Conservation (phyloP, 2,888 invertebrate genomes). For the Andrena minutula region DNA sequence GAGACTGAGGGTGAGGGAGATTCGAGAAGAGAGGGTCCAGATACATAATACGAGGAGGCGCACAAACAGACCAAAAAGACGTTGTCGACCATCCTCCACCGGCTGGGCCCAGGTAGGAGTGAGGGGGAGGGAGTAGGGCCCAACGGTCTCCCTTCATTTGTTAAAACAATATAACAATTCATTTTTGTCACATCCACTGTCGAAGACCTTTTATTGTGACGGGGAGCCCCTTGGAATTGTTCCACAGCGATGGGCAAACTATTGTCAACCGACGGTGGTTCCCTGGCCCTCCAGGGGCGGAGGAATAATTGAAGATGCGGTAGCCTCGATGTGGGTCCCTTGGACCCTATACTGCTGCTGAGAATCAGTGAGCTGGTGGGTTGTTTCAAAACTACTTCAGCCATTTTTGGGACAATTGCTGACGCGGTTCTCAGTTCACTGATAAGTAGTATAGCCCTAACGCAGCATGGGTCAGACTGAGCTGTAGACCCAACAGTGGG, state of each 20-base stretch:
- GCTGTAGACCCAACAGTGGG: too few relatives aligned
- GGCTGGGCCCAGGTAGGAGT: conserved; percentile 29
- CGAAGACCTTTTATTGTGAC: conserved; percentile 79
- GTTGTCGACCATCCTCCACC: conserved; percentile 30
- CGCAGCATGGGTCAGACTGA: too few relatives aligned
- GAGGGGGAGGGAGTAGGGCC: conserved; percentile 43
- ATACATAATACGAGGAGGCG: conserved; percentile 77
- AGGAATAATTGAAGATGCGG: conserved; percentile 21
- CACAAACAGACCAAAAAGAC: conserved; percentile 61
- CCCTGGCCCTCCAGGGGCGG: conserved; percentile 44
- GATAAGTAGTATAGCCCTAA: too few relatives aligned
- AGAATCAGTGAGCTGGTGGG: too few relatives aligned
- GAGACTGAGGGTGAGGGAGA: conserved; percentile 34
- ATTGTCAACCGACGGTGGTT: conserved; percentile 66
- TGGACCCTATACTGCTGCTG: neutral
- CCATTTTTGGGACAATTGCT: too few relatives aligned
- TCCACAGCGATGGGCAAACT: conserved; percentile 72
- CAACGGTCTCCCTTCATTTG: conserved; percentile 80
- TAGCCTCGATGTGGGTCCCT: neutral
- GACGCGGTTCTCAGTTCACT: too few relatives aligned
- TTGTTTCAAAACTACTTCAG: too few relatives aligned
- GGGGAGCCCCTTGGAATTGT: conserved; percentile 69
- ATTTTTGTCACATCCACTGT: conserved; percentile 82
- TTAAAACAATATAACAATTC: conserved; percentile 84
- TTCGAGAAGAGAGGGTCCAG: conserved; percentile 67